Conservation (phyloP, 2,888 invertebrate species). For the Lasioglossum zephyrum region DNA sequence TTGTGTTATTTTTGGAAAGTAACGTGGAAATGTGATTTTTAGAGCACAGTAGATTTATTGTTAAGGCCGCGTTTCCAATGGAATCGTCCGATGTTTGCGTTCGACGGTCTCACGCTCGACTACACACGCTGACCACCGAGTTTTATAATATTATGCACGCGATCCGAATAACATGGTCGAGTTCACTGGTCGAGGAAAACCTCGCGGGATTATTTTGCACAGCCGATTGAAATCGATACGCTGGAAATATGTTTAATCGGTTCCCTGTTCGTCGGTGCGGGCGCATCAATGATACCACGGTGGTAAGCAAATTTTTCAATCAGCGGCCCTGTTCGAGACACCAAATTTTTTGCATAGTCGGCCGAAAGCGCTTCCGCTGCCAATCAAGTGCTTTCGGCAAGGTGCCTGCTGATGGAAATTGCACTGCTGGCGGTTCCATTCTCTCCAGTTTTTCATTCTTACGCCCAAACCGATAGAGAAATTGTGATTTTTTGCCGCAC, state of each 20-base stretch:
- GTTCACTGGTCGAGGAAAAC: background rate
- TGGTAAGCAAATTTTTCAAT: conserved; percentile 30
- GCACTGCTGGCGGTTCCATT: conserved; percentile 27
- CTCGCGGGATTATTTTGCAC: conserved; percentile 15
- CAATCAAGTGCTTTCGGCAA: conserved; percentile 31
- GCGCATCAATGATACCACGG: conserved; percentile 10
- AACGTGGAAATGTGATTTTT: background rate
- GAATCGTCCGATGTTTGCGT: background rate
- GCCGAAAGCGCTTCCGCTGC: conserved; percentile 26
- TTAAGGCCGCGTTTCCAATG: background rate
- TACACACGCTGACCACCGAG: background rate
- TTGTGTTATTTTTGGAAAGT: background rate
- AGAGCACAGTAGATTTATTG: background rate
- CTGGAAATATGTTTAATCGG: conserved; percentile 18
- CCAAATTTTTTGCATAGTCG: conserved; percentile 37
- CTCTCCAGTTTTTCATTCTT: background rate
- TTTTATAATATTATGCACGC: conserved; percentile 17
- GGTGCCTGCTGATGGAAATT: conserved; percentile 12
- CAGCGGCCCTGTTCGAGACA: conserved; percentile 13
- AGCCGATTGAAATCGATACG: conserved; percentile 8
- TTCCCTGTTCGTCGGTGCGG: background rate
- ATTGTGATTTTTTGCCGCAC: background rate
- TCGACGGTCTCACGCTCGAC: background rate
- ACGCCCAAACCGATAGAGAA: background rate
- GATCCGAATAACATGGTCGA: background rate